phyloP scores from a whole-genome alignment of 1,140 invertebrate genomes.

The Eurytemora carolleeae region DNA sequence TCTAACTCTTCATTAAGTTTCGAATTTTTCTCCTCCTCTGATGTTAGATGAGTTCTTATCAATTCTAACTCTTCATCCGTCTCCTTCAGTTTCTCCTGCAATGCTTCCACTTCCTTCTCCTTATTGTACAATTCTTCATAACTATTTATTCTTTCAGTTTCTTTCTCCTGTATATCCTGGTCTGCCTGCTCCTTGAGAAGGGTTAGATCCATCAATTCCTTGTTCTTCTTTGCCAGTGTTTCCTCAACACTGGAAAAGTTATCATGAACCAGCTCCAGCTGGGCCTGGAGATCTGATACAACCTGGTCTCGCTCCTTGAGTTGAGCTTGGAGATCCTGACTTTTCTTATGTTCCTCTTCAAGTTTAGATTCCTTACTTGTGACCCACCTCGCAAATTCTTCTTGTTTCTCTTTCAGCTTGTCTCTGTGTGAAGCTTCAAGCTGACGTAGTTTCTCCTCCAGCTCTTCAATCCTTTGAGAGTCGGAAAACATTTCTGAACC shows the following conservation, averaged over 20 bases:
- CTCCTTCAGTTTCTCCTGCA: not conserved
- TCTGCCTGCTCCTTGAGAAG: not conserved
- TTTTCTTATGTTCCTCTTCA: constrained; percentile 3
- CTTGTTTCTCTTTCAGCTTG: not conserved
- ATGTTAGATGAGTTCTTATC: not conserved
- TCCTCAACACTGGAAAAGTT: not conserved
- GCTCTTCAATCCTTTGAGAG: constrained; percentile 6
- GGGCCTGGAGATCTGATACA: not conserved
- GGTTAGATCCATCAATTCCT: not conserved
- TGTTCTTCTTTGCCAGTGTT: not conserved
- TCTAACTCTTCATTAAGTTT: not conserved
- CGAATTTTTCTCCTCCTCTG: not conserved
- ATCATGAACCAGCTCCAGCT: not conserved
- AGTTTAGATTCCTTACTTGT: not conserved
- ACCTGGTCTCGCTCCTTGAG: not conserved
- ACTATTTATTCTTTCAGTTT: constrained; percentile 7
- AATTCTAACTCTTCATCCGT: not conserved
- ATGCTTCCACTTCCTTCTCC: not conserved
- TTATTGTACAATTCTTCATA: not conserved
- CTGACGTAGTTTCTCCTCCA: not conserved
- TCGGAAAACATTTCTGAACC: too few species aligned
- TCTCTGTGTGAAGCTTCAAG: constrained; percentile 5
- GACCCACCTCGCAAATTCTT: constrained; percentile 10
- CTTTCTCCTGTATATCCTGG: not conserved
- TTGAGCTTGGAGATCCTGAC: not conserved